Conservation (phyloP, 1,140 invertebrate genomes). For the Paraescarpia echinospica region DNA sequence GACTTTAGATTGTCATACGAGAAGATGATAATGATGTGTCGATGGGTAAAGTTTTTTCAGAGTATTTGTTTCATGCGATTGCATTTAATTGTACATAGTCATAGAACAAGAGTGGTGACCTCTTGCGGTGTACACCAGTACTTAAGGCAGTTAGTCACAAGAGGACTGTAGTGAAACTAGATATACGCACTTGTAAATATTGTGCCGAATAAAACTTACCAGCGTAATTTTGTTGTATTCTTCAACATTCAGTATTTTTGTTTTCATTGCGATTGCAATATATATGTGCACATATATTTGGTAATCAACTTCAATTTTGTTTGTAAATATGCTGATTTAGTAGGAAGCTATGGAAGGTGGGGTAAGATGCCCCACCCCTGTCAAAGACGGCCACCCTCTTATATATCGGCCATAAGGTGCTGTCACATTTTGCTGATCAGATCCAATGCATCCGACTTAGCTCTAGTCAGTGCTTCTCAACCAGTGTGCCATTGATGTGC, state of each 20-base stretch:
- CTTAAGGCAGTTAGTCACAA: neutral
- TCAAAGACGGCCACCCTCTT: too few species aligned
- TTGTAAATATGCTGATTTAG: neutral
- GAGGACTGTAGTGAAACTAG: neutral
- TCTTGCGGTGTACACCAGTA: neutral
- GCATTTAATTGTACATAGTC: neutral
- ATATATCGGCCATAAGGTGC: too few species aligned
- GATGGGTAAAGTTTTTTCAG: neutral
- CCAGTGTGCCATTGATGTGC: too few species aligned
- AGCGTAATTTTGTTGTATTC: neutral
- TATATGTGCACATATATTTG: neutral
- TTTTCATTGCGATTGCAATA: neutral
- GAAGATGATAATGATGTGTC: neutral
- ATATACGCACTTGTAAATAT: neutral
- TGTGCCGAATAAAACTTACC: neutral
- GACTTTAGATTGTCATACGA: neutral
- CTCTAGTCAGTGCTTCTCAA: too few species aligned
- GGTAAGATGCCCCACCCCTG: too few species aligned
- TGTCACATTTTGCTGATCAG: too few species aligned
- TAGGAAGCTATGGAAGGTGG: too few species aligned
- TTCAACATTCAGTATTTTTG: neutral
- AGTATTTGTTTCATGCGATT: neutral
- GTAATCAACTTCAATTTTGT: neutral
- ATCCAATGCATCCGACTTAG: too few species aligned
- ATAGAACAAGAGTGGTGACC: too few species aligned